Percentiles rank a stretch among this genome's conserved stretches.
These are phyloP conservation scores for Channallabes apus DNA, from an alignment of 2,797 vertebrate species.

Conservation along the genomic window DNA sequence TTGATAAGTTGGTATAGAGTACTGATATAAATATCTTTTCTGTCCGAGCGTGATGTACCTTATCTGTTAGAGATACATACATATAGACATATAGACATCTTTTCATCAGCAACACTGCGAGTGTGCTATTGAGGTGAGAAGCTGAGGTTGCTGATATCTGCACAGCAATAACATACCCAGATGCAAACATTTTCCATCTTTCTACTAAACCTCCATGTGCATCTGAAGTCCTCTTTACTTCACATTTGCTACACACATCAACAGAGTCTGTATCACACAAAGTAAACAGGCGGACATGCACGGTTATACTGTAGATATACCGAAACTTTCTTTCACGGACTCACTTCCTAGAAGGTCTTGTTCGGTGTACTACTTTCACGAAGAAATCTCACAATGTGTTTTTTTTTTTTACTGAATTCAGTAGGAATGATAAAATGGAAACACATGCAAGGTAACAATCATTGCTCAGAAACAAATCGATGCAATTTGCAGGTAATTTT, in stretches of 20 bases:
- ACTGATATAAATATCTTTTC: not conserved
- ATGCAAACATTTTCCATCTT: not conserved
- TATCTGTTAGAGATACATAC: slow-evolving; percentile 5
- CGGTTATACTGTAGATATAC: not conserved
- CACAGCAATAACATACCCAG: not conserved
- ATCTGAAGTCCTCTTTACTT: not conserved
- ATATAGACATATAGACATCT: not conserved
- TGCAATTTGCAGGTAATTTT: not conserved
- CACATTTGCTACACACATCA: not conserved
- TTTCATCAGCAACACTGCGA: not conserved
- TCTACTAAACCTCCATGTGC: not conserved
- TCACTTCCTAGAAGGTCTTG: not conserved
- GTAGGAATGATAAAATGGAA: not conserved
- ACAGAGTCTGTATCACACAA: not conserved
- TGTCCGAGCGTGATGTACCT: not conserved
- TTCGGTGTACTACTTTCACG: not conserved
- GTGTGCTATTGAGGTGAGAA: slow-evolving; percentile 2
- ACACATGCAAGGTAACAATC: not conserved
- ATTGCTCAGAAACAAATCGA: not conserved
- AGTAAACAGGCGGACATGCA: not conserved
- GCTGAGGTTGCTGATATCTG: not conserved
- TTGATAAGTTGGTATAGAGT: no score
- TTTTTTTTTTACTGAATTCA: not conserved
- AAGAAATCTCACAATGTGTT: not conserved
- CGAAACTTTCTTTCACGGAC: not conserved